Evolutionary conservation across 1,140 invertebrate species (phyloP).

Genomic region (Solen grandis): DNA sequence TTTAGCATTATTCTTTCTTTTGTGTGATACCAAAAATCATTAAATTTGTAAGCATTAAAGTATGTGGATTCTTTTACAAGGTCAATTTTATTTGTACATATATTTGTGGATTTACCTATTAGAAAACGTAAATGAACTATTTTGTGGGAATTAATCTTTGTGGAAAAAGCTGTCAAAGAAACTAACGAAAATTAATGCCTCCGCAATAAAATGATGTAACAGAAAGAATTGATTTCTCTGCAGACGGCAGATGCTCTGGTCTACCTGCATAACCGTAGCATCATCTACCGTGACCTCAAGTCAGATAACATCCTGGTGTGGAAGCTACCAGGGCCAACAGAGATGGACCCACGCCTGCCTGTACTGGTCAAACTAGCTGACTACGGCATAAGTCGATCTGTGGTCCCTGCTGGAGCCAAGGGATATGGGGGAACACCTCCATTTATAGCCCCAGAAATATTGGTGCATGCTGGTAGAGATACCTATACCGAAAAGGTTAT

Average conservation of each 20-base stretch:
- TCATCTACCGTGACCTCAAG: slow-evolving; percentile 98
- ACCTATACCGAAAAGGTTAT: slow-evolving; percentile 97
- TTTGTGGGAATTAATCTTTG: too few species aligned
- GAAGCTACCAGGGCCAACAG: slow-evolving; percentile 88
- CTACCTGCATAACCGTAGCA: slow-evolving; percentile 95
- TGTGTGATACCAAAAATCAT: too few species aligned
- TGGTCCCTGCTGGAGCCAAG: slow-evolving; percentile 86
- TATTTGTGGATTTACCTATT: too few species aligned
- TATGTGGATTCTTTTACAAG: too few species aligned
- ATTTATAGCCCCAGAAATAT: slow-evolving; percentile 99
- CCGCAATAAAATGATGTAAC: too few species aligned
- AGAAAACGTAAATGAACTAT: too few species aligned
- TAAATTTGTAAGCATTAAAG: too few species aligned
- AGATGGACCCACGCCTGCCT: slow-evolving; percentile 78
- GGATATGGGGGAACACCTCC: slow-evolving; percentile 94
- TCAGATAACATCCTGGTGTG: slow-evolving; percentile 99
- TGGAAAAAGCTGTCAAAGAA: too few species aligned
- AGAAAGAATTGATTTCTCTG: too few species aligned
- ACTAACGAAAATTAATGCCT: too few species aligned
- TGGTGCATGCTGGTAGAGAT: slow-evolving; percentile 98
- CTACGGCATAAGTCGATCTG: slow-evolving; percentile 95
- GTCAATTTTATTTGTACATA: too few species aligned
- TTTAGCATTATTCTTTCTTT: too few species aligned
- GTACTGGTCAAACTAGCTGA: slow-evolving; percentile 97
- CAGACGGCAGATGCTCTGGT: slow-evolving; percentile 95